Base-by-base conservation (phyloP, 2,888 invertebrate species). In the Encarsia formosa region DNA sequence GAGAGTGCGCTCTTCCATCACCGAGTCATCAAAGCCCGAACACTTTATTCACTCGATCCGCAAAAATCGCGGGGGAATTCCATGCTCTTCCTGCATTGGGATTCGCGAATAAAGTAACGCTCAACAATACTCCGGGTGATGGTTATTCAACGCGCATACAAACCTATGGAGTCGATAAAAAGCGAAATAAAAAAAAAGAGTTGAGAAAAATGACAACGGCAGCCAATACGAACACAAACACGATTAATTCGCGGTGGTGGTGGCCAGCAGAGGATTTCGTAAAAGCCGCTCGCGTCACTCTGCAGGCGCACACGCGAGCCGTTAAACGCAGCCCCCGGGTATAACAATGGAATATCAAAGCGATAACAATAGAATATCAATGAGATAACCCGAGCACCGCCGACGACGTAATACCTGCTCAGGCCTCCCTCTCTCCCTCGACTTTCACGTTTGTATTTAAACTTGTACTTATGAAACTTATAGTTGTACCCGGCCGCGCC, bases 351-450 rank as follows among this genome's bases (percentile, higher is more conserved):
- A 51, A 54, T 54, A 57, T 54, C 39, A 43, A 35, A 31, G 29
- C 38, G 51, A 54, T 54, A 56, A 56, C 52, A 56, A 56, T 56
- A 41, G 56, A 53, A 52, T 54, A 55, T 52, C 54, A 55, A 50
- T 43, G 51, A 49, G 54, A 57, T 57, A 57, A 49, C 34, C 35
- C 18, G n/a, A n/a, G n/a, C n/a, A n/a, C n/a, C n/a, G n/a, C n/a
- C n/a, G n/a, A n/a, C n/a, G n/a, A n/a, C n/a, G n/a, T n/a, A n/a
- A n/a, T n/a, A n/a, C 9, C n/a, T 37, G 45, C 32, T 29, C 20
- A 31, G 6, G 26, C n/a, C n/a, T 26, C 6, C 26, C 35, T 16
- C 9, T 34, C 11, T 42, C 34, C n/a, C 29, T 32, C 39, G 16
- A 40, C 48, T 43, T 48, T 48, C 48, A 52, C 52, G 24, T 48